Conservation (phyloP, 2,888 invertebrate genomes). For the Drosophila mimica region DNA sequence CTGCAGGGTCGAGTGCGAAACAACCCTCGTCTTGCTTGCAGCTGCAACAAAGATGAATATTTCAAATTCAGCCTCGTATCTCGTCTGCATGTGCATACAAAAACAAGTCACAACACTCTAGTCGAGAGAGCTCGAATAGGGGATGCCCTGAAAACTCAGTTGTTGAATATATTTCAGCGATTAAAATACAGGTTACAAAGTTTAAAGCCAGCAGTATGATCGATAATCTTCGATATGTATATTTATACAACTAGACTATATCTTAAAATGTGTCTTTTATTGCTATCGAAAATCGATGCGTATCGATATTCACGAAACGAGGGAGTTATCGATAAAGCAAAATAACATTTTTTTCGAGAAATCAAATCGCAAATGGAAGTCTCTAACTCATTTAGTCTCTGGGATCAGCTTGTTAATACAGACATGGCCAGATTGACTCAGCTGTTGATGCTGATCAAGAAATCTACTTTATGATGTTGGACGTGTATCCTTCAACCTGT, state of each 20-base stretch:
- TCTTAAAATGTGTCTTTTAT: background rate
- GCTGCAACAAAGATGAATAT: slow-evolving; percentile 64
- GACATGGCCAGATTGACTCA: background rate
- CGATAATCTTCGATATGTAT: background rate
- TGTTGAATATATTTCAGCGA: background rate
- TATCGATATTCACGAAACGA: background rate
- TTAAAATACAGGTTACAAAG: background rate
- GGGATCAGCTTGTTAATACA: background rate
- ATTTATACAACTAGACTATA: background rate
- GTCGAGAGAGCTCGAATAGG: background rate
- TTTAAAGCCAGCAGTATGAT: background rate
- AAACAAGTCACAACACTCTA: background rate
- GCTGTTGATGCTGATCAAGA: background rate
- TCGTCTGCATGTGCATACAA: slow-evolving; percentile 39
- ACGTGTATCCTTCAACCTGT: background rate
- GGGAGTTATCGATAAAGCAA: background rate
- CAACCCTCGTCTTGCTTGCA: slow-evolving; percentile 61
- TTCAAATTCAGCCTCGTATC: slow-evolving; percentile 53
- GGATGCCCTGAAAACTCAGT: background rate
- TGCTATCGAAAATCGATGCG: background rate
- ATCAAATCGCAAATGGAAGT: background rate
- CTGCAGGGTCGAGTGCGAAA: slow-evolving; percentile 21
- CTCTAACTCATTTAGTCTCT: background rate
- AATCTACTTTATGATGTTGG: background rate
- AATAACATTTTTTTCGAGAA: background rate